phyloP scores from a whole-genome alignment of 2,888 invertebrate genomes.

The Dynastes tityus region DNA sequence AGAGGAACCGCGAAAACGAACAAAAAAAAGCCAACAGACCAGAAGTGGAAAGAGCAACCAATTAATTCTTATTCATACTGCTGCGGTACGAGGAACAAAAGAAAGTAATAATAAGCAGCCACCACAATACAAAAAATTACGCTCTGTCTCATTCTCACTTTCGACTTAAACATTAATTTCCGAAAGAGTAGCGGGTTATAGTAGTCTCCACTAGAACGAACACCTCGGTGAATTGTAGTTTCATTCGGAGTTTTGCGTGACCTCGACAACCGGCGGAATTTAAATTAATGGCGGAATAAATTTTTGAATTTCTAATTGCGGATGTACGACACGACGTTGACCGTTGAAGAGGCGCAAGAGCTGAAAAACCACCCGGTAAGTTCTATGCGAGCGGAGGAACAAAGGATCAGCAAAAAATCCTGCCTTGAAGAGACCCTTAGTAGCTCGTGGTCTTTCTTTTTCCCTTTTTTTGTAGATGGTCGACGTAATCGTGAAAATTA shows the following conservation, averaged over 20 bases:
- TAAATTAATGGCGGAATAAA: neutral
- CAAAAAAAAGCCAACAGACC: neutral
- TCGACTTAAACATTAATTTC: too few species aligned
- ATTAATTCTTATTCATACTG: slow-evolving; percentile 7
- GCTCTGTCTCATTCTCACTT: neutral
- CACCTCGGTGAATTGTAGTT: too few species aligned
- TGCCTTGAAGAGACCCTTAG: neutral
- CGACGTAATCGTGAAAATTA: too few species aligned
- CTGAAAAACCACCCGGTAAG: too few species aligned
- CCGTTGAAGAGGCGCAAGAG: neutral
- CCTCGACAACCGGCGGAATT: neutral
- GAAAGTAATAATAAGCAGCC: neutral
- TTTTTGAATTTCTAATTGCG: slow-evolving; percentile 13
- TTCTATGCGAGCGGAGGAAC: too few species aligned
- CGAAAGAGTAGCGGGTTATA: neutral
- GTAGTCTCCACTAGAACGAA: too few species aligned
- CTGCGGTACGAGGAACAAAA: neutral
- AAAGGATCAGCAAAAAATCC: too few species aligned
- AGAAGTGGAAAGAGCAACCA: neutral
- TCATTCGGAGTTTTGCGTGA: too few species aligned
- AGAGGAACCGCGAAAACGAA: neutral
- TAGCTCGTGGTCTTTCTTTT: too few species aligned
- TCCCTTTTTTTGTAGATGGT: too few species aligned
- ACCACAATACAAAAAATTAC: neutral
- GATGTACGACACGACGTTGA: neutral